phyloP scores from a whole-genome alignment of 1,140 invertebrate genomes.

The Anagrus nilaparvatae region DNA sequence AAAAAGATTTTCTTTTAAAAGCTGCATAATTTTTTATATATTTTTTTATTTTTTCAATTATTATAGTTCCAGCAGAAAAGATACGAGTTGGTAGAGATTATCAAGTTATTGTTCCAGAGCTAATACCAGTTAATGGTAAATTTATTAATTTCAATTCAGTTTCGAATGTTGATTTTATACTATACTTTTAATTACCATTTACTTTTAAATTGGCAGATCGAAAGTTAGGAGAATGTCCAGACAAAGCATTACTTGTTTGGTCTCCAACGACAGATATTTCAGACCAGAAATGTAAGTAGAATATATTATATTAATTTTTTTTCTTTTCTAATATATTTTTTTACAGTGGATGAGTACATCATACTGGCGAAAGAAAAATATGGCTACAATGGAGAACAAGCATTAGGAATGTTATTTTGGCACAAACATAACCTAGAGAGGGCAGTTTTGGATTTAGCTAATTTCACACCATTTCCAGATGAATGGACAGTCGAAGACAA shows the following conservation, averaged over 20 bases:
- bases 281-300: conserved; percentile 70
- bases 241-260: conserved; percentile 90
- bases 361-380: conserved; percentile 94
- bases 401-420: conserved; percentile 96
- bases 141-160: conserved; percentile 3
- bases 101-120: conserved; percentile 81
- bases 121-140: conserved; percentile 50
- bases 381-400: conserved; percentile 95
- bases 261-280: conserved; percentile 81
- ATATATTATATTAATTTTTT: conserved; percentile 5
- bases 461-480: conserved; percentile 95
- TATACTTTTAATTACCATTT: conserved; percentile 11
- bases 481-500: conserved; percentile 98
- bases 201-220: conserved; percentile 27
- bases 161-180: conserved; percentile 4
- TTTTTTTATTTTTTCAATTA: conserved; percentile 11
- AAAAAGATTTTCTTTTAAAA: no score
- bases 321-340: conserved; percentile 19
- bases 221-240: conserved; percentile 43
- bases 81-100: conserved; percentile 90
- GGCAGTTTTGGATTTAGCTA: conserved; percentile 85
- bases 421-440: conserved; percentile 92
- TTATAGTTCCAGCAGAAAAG: conserved; percentile 69
- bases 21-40: conserved; percentile 4
- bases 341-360: conserved; percentile 88